Conservation (phyloP, 2,797 vertebrate species). For the Mormyrops boulengeri region DNA sequence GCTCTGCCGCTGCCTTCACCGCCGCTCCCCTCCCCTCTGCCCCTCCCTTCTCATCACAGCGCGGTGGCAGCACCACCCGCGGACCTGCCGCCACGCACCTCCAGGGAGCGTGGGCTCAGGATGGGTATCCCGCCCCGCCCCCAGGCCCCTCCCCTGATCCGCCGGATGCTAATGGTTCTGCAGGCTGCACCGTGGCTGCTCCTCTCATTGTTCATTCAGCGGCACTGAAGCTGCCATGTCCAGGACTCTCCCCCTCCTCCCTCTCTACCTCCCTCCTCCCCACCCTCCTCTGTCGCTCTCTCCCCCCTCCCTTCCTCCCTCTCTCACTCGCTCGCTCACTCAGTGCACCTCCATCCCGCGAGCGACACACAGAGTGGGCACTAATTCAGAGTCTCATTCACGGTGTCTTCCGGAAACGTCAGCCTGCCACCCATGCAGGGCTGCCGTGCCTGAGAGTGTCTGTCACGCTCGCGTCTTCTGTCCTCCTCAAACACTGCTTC, state of each 20-base stretch:
- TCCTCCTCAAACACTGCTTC: background rate
- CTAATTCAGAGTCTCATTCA: conserved; percentile 22
- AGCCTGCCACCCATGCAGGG: background rate
- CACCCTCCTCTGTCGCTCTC: conserved; percentile 19
- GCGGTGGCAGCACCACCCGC: conserved; percentile 6
- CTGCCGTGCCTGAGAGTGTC: conserved; percentile 14
- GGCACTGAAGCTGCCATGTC: conserved; percentile 13
- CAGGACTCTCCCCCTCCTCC: conserved; percentile 8
- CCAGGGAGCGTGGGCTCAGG: conserved; percentile 12
- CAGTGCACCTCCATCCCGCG: conserved; percentile 36
- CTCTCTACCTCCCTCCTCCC: background rate
- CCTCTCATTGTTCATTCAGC: background rate
- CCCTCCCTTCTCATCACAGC: conserved; percentile 21
- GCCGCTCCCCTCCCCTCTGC: conserved; percentile 38
- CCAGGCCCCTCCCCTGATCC: conserved; percentile 4
- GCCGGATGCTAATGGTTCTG: conserved; percentile 11
- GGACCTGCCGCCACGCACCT: conserved; percentile 14
- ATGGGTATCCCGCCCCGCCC: background rate
- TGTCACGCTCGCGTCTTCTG: background rate
- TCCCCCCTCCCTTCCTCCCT: conserved; percentile 10
- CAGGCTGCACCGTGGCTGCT: background rate
- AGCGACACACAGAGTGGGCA: background rate
- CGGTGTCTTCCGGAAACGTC: conserved; percentile 35
- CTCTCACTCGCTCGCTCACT: conserved; percentile 24
- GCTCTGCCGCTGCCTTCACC: conserved; percentile 29